These are phyloP conservation scores for Sarcophaga peregrina DNA, from an alignment of 1,140 invertebrate genomes.

Conservation along the genomic window DNA sequence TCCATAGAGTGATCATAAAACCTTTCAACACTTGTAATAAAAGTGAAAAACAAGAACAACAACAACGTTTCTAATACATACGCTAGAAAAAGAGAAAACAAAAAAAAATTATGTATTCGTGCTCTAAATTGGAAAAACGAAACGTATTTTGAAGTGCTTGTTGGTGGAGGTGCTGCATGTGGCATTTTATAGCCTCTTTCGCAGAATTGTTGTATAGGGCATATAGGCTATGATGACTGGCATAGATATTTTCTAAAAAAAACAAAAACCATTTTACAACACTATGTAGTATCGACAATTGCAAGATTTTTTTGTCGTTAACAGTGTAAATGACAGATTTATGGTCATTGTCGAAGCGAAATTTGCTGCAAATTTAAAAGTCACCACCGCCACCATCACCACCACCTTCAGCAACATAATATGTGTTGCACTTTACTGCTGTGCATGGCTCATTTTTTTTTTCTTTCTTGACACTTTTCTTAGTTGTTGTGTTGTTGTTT, in stretches of 20 bases:
- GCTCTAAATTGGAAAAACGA: background rate
- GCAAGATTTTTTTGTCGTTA: background rate
- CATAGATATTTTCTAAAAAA: background rate
- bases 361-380: background rate
- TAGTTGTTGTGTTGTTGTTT: background rate
- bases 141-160: background rate
- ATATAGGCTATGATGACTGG: too few species aligned
- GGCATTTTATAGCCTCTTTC: background rate
- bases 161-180: background rate
- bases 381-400: background rate
- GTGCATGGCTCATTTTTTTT: background rate
- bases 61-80: too few species aligned
- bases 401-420: background rate
- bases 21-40: background rate
- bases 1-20: background rate
- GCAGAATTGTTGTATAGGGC: background rate
- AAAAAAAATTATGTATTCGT: background rate
- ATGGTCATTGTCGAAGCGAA: background rate
- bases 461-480: background rate
- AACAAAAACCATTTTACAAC: background rate
- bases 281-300: slow-evolving; percentile 12
- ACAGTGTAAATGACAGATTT: slow-evolving; percentile 31
- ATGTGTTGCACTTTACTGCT: background rate
- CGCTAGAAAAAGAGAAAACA: background rate
- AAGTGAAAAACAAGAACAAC: background rate